Percentiles rank a stretch among this genome's conserved stretches.
These are phyloP conservation scores for Exaiptasia diaphana DNA, from an alignment of 64 coral and sea anemone genomes.

Conservation along the genomic window DNA sequence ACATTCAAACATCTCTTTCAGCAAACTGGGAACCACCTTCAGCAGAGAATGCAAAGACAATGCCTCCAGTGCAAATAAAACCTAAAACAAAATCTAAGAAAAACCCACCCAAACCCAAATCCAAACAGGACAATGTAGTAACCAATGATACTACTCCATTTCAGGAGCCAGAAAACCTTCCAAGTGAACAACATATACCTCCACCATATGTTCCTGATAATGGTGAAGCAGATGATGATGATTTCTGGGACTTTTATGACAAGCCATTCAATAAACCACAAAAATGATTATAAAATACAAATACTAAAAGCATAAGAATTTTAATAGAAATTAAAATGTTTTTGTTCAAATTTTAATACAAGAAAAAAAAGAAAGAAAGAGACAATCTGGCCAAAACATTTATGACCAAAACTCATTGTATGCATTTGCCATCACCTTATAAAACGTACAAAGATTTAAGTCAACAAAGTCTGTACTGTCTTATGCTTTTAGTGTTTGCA, in stretches of 20 bases:
- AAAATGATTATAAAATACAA: not conserved
- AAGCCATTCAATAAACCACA: conserved; percentile 78
- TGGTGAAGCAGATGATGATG: conserved; percentile 57
- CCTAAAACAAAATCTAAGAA: conserved; percentile 63
- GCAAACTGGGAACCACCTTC: conserved; percentile 55
- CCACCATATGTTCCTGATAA: conserved; percentile 31
- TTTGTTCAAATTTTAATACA: too few species aligned
- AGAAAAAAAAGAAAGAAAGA: too few species aligned
- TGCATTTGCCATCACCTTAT: too few species aligned
- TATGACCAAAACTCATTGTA: too few species aligned
- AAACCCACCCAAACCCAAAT: conserved; percentile 30
- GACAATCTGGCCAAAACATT: too few species aligned
- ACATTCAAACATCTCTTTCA: conserved; percentile 2
- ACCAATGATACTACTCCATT: not conserved
- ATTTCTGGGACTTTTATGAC: conserved; percentile 88
- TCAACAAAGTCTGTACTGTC: too few species aligned
- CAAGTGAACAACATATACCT: conserved; percentile 5
- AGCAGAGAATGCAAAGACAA: conserved; percentile 23
- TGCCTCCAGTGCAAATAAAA: conserved; percentile 7
- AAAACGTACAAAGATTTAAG: too few species aligned
- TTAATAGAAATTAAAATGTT: too few species aligned
- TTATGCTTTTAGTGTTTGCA: too few species aligned
- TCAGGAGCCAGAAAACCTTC: not conserved
- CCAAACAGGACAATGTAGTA: conserved; percentile 32
- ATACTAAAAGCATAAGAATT: too few species aligned